These are phyloP conservation scores for Cancer borealis DNA, from an alignment of 2,888 invertebrate species.

Conservation along the genomic window DNA sequence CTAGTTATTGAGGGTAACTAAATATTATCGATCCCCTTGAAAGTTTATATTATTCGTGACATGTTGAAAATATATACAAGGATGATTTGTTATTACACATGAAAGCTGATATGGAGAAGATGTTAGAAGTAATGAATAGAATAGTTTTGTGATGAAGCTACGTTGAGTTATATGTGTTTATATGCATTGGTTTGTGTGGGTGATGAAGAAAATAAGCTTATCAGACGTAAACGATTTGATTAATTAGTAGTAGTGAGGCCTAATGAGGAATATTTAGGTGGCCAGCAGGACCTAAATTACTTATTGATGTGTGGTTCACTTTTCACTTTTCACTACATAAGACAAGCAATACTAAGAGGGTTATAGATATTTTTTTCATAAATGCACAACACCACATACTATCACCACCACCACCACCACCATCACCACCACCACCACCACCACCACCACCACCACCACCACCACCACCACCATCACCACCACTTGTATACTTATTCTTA, in stretches of 20 bases:
- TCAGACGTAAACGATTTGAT: not conserved
- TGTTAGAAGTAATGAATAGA: not conserved
- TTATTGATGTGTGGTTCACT: not conserved
- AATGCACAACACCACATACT: not conserved
- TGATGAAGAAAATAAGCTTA: not conserved
- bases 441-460: not conserved
- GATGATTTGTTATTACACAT: not conserved
- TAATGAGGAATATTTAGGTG: not conserved
- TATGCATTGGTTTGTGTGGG: not conserved
- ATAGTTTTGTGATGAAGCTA: not conserved
- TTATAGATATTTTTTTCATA: not conserved
- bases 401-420: not conserved
- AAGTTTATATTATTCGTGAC: slow-evolving; percentile 2
- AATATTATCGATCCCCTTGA: not conserved
- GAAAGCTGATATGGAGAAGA: not conserved
- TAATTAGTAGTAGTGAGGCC: not conserved
- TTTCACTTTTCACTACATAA: not conserved
- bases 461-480: not conserved
- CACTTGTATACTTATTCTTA: not conserved
- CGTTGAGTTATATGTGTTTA: not conserved
- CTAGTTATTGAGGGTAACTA: not conserved
- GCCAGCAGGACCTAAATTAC: not conserved
- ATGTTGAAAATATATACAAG: not conserved
- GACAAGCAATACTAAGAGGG: not conserved
- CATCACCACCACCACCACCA: not conserved